Base-by-base conservation (phyloP, 2,113 vertebrate species). In the Azemiops feae region DNA sequence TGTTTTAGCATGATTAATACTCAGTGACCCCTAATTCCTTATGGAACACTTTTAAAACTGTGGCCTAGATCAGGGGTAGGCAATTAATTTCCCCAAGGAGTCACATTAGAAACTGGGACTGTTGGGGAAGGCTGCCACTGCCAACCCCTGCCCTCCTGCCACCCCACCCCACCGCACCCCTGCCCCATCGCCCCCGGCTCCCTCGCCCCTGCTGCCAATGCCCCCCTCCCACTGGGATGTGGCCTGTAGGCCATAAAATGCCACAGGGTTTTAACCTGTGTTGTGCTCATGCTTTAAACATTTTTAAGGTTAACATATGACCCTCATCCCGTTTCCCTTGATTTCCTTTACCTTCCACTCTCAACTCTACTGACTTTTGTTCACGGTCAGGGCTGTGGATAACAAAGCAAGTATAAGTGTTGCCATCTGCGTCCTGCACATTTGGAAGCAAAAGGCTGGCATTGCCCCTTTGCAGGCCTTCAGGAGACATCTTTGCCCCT, bases 341-440 rank as follows among this genome's bases (percentile, higher is more conserved):
- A 43, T 27, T 25, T n/a, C 5, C 14, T 54, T 90, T 90, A 93
- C 92, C 92, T 87, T 93, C 92, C 23, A 93, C 22, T 85, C 0
- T 93, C 52, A 93, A 30, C 9, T 53, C n/a, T 81, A 93, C 16
- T 0, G 3, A 30, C 22, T 47, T 25, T 3, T 30, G 8, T 25
- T 1, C 89, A 12, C 1, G 30, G 5, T 90, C 55, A 52, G 74
- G 54, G 0, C 23, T 12, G 47, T 43, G n/a, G 55, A 86, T 64
- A 64, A 93, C 92, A 16, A 3, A 3, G 55, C 92, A 93, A 1
- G n/a, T 43, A 23, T 93, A 90, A 43, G 8, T 8, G 4, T 4
- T 57, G 7, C n/a, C 12, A 87, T 93, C 92, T 0, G 23, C 2
- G 0, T 64, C 88, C 3, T 87, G 43, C 0, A 93, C 30, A 3